A percentile compares a stretch with the other conserved stretches of the same genome.
These are phyloP conservation scores for Clepsis dumicolana DNA, from an alignment of 2,888 invertebrate genomes.

Conservation along the genomic window DNA sequence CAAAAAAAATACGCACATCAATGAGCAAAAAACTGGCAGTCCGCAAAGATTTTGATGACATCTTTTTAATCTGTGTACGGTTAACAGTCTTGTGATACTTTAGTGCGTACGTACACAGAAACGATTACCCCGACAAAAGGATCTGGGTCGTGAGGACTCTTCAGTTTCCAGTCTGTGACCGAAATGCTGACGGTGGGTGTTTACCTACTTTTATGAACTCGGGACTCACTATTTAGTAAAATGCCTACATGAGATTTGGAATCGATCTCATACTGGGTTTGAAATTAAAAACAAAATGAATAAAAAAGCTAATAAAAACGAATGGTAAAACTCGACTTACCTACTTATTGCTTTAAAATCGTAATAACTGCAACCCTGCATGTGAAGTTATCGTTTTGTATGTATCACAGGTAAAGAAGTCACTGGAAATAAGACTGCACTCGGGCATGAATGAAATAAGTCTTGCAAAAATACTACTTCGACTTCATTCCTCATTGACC, in stretches of 20 bases:
- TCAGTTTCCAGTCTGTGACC: slow-evolving; percentile 12
- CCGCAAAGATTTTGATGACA: neutral
- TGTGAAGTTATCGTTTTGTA: neutral
- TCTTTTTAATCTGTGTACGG: slow-evolving; percentile 8
- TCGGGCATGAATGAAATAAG: neutral
- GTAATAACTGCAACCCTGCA: neutral
- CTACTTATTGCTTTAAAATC: too few relatives aligned
- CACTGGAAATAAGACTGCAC: neutral
- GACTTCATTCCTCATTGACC: neutral
- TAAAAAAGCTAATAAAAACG: too few relatives aligned
- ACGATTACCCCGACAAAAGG: slow-evolving; percentile 30
- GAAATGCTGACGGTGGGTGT: slow-evolving; percentile 13
- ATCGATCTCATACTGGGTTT: too few relatives aligned
- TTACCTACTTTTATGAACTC: slow-evolving; percentile 6
- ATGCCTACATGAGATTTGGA: neutral
- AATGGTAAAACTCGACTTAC: too few relatives aligned
- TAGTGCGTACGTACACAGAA: slow-evolving; percentile 10
- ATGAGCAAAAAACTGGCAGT: neutral
- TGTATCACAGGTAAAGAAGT: neutral
- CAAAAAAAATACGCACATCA: neutral
- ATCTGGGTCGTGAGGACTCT: slow-evolving; percentile 13
- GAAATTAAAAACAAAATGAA: too few relatives aligned
- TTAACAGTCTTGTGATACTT: neutral
- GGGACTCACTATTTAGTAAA: neutral
- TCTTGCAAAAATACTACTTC: neutral